Evolutionary conservation across 2,888 invertebrate genomes (phyloP).

Genomic region (Caenorhabditis sp.): DNA sequence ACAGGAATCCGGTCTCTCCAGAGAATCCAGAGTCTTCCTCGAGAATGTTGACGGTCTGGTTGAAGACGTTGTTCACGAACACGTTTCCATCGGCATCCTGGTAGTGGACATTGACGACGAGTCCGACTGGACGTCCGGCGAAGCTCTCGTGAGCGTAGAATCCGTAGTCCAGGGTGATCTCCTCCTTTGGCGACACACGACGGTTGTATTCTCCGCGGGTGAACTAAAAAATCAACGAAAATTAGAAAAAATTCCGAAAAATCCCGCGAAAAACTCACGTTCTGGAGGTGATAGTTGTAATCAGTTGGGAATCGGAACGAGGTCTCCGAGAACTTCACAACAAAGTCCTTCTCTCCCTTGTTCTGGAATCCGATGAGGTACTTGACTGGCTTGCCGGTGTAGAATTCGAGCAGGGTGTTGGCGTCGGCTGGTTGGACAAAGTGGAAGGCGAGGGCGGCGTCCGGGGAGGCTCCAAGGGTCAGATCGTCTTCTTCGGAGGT

Average conservation of each 20-base stretch:
- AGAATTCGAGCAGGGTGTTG: slow-evolving; percentile 87
- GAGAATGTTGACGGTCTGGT: slow-evolving; percentile 96
- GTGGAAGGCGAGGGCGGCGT: slow-evolving; percentile 93
- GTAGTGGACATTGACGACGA: slow-evolving; percentile 87
- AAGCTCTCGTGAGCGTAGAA: slow-evolving; percentile 97
- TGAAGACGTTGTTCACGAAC: slow-evolving; percentile 94
- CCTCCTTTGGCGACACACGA: slow-evolving; percentile 92
- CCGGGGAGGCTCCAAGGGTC: slow-evolving; percentile 88
- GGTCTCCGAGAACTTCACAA: slow-evolving; percentile 94
- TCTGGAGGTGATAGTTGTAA: slow-evolving; percentile 97
- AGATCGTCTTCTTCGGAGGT: slow-evolving; percentile 83
- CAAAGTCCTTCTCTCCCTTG: slow-evolving; percentile 93
- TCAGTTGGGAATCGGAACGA: slow-evolving; percentile 99
- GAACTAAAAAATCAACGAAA: slow-evolving; percentile 86
- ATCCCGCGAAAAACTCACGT: slow-evolving; percentile 85
- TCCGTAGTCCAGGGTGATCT: slow-evolving; percentile 95
- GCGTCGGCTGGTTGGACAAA: slow-evolving; percentile 86
- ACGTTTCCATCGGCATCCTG: slow-evolving; percentile 86
- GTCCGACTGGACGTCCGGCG: slow-evolving; percentile 95
- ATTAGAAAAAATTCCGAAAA: not conserved
- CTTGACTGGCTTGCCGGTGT: slow-evolving; percentile 94
- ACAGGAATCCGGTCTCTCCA: slow-evolving; percentile 98
- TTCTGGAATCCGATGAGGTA: slow-evolving; percentile 97
- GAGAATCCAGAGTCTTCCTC: slow-evolving; percentile 98
- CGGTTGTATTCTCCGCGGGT: slow-evolving; percentile 92